These are phyloP conservation scores for Ophioderma brevispina DNA, from an alignment of 35 echinoderm and acorn worm species.

Conservation along the genomic window DNA sequence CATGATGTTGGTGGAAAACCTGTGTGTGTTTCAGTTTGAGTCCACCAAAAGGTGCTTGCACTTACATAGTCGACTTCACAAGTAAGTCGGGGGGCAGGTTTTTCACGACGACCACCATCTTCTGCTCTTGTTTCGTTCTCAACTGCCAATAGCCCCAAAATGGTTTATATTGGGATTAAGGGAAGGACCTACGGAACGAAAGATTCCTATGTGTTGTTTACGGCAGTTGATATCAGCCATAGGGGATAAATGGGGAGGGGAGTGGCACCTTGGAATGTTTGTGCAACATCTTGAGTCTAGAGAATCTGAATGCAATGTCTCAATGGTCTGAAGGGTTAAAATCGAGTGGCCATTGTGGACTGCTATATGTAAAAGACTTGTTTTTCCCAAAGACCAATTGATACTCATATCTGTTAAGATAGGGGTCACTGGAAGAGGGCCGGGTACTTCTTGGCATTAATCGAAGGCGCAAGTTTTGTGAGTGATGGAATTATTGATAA, in stretches of 20 bases:
- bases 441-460: conserved; percentile 3
- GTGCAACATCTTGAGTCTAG: conserved; percentile 15
- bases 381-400: neutral
- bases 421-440: neutral
- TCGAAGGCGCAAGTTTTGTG: conserved; percentile 14
- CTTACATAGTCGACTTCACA: conserved; percentile 28
- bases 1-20: conserved; percentile 16
- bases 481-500: neutral
- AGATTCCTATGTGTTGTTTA: conserved; percentile 15
- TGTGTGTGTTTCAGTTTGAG: conserved; percentile 43
- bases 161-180: conserved; percentile 45
- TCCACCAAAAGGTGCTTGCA: conserved; percentile 35
- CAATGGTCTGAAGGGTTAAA: neutral
- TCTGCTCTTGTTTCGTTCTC: conserved; percentile 20
- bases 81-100: conserved; percentile 10
- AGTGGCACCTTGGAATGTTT: neutral
- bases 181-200: conserved; percentile 14
- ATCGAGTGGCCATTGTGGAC: neutral
- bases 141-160: neutral
- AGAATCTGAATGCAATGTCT: neutral
- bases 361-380: conserved; percentile 20
- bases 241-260: conserved; percentile 29
- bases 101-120: conserved; percentile 54
- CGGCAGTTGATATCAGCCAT: conserved; percentile 11
- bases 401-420: conserved; percentile 5